A percentile compares a stretch with the other conserved stretches of the same genome.
Evolutionary conservation across 2,888 invertebrate species (phyloP).

Genomic region (Ceratothoa steindachneri): DNA sequence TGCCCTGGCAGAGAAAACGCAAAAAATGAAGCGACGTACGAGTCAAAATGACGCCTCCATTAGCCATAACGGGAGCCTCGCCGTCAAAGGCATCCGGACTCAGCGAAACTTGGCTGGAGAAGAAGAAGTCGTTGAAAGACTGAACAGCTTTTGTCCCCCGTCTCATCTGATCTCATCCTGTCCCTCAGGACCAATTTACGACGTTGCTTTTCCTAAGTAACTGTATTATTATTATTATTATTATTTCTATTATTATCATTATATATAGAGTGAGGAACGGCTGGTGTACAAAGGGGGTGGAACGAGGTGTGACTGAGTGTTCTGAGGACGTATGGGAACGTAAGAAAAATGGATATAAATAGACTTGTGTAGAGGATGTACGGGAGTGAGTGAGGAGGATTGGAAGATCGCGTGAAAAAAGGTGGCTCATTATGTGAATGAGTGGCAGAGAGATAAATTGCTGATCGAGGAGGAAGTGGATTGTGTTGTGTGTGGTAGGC

Average conservation of each 20-base stretch:
- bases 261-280: background rate
- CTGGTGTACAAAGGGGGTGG: too few species aligned
- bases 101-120: background rate
- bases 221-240: background rate
- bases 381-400: too few species aligned
- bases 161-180: slow-evolving; percentile 29
- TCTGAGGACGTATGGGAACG: too few species aligned
- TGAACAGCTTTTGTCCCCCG: background rate
- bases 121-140: background rate
- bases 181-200: slow-evolving; percentile 29
- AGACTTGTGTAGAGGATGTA: too few species aligned
- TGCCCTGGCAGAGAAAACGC: background rate
- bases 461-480: too few species aligned
- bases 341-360: too few species aligned
- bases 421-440: too few species aligned
- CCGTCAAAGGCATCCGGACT: background rate
- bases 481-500: too few species aligned
- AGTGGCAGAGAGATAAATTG: too few species aligned
- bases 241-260: background rate
- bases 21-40: background rate
- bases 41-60: background rate
- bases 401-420: too few species aligned
- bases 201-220: slow-evolving; percentile 39
- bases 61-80: background rate
- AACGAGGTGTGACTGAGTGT: too few species aligned